Percentiles rank a stretch among this genome's conserved stretches.
phyloP scores from a whole-genome alignment of 2,113 vertebrate genomes.

The Gallinago jamesoni region DNA sequence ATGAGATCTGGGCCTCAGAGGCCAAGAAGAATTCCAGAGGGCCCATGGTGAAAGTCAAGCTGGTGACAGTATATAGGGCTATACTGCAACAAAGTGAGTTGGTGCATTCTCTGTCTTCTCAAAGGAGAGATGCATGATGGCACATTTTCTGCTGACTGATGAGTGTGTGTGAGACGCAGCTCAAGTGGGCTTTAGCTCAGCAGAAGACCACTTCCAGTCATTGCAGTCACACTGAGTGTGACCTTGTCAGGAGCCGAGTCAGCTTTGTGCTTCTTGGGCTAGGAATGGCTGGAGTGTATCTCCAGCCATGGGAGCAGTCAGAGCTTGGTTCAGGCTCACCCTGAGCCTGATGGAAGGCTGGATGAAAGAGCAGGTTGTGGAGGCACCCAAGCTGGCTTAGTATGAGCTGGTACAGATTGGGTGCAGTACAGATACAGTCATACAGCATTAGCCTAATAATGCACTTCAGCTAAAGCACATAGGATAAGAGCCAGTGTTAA shows the following conservation, averaged over 20 bases:
- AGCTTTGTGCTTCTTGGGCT: not conserved
- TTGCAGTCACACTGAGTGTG: not conserved
- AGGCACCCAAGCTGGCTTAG: not conserved
- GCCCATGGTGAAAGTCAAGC: not conserved
- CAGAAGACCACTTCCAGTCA: not conserved
- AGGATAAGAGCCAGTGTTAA: not conserved
- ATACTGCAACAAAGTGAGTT: not conserved
- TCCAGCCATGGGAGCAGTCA: accelerated
- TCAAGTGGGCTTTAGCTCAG: not conserved
- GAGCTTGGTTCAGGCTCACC: not conserved
- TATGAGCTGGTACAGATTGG: not conserved
- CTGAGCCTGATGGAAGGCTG: not conserved
- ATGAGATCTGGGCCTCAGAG: not conserved
- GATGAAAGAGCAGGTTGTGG: not conserved
- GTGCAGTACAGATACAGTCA: not conserved
- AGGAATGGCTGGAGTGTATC: not conserved
- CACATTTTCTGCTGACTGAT: not conserved
- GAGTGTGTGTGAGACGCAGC: not conserved
- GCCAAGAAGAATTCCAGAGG: not conserved
- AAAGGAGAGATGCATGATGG: not conserved
- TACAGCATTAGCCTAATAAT: not conserved
- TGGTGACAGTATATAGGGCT: not conserved
- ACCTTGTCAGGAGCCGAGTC: not conserved
- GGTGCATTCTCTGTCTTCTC: not conserved
- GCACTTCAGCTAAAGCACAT: not conserved